Evolutionary conservation across 2,888 invertebrate genomes (phyloP).

Genomic region (Lucinisca nassula): DNA sequence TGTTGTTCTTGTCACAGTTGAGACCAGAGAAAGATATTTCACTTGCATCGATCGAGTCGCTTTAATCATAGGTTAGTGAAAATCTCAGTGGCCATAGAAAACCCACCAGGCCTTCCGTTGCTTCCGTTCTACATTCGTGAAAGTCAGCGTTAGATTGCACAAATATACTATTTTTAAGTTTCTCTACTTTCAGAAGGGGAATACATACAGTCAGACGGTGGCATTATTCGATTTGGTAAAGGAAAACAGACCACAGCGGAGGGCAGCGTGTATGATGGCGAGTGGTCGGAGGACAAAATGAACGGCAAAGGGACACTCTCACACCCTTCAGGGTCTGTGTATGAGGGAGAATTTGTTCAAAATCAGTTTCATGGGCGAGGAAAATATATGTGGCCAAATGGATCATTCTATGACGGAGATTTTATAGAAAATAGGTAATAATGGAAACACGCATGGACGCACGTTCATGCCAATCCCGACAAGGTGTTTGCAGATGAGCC

Average conservation of each 20-base stretch:
- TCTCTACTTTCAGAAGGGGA: constrained; percentile 85
- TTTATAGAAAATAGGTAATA: constrained; percentile 86
- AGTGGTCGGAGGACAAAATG: constrained; percentile 87
- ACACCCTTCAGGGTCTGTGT: constrained; percentile 84
- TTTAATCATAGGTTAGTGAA: too few relatives aligned
- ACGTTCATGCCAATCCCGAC: too few relatives aligned
- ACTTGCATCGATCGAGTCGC: too few relatives aligned
- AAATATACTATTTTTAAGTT: too few relatives aligned
- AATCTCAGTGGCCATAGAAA: too few relatives aligned
- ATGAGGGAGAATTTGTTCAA: constrained; percentile 86
- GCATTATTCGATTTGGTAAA: constrained; percentile 82
- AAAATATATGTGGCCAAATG: constrained; percentile 87
- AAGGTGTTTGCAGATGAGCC: too few relatives aligned
- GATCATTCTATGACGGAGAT: constrained; percentile 85
- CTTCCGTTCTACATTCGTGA: too few relatives aligned
- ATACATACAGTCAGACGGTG: constrained; percentile 80
- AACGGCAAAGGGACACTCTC: constrained; percentile 84
- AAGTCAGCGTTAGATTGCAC: too few relatives aligned
- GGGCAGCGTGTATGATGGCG: constrained; percentile 85
- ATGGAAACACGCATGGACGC: neutral
- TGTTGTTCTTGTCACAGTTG: too few relatives aligned
- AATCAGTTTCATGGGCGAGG: constrained; percentile 87
- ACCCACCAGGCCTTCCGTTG: too few relatives aligned
- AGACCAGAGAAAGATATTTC: too few relatives aligned
- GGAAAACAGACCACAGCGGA: constrained; percentile 83